A percentile compares a stretch with the other conserved stretches of the same genome.
phyloP scores from a whole-genome alignment of 2,888 invertebrate species.

The Drosophila neotestacea region DNA sequence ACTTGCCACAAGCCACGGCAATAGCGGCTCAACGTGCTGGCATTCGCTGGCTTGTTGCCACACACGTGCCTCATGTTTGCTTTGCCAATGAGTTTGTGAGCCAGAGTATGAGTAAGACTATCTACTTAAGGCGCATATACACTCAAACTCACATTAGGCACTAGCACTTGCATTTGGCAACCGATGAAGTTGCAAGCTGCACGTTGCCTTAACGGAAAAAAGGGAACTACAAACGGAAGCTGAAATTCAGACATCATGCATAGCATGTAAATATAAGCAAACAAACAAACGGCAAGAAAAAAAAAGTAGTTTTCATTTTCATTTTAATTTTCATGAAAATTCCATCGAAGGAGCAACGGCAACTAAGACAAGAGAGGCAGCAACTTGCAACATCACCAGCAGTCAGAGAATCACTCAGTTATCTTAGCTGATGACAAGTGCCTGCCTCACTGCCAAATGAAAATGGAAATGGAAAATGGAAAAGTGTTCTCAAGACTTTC shows the following conservation, averaged over 20 bases:
- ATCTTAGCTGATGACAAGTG: slow-evolving; percentile 63
- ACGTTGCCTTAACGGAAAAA: neutral
- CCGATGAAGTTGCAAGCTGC: slow-evolving; percentile 8
- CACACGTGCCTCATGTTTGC: slow-evolving; percentile 36
- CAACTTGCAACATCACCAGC: slow-evolving; percentile 39
- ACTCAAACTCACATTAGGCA: slow-evolving; percentile 45
- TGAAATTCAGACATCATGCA: slow-evolving; percentile 46
- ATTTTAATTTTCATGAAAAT: slow-evolving; percentile 26
- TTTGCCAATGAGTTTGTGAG: slow-evolving; percentile 22
- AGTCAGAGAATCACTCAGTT: slow-evolving; percentile 70
- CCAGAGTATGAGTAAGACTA: slow-evolving; percentile 16
- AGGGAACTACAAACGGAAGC: neutral
- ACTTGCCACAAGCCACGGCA: slow-evolving; percentile 28
- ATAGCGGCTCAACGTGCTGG: slow-evolving; percentile 12
- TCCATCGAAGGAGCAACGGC: slow-evolving; percentile 3
- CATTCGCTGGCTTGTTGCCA: slow-evolving; percentile 18
- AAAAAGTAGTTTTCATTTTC: slow-evolving; percentile 62
- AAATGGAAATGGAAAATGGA: slow-evolving; percentile 6
- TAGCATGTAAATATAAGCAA: slow-evolving; percentile 63
- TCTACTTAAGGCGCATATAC: slow-evolving; percentile 7
- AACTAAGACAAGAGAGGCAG: slow-evolving; percentile 1
- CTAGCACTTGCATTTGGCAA: slow-evolving; percentile 8
- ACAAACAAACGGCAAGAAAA: slow-evolving; percentile 42
- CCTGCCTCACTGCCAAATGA: slow-evolving; percentile 8
- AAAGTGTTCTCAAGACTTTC: too few relatives aligned